Evolutionary conservation across 2,113 vertebrate species (phyloP), one percentile per base, ranked within the genome.

Genomic region (Rhadina sibilatrix): DNA sequence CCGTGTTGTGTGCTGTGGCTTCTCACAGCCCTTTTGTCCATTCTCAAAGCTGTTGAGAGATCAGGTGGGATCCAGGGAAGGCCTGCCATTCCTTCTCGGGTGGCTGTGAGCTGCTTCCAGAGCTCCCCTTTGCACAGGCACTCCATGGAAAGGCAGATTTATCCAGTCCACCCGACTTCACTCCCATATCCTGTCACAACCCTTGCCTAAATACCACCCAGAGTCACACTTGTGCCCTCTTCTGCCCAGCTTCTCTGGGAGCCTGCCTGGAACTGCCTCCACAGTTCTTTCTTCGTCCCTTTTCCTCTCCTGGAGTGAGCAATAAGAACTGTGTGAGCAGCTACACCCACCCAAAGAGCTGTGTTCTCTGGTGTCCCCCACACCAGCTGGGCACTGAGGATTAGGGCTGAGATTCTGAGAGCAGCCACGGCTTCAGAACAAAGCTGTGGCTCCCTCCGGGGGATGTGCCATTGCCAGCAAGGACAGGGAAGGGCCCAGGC

Each of bases 401-500:
- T 6, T 1, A 14, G 50, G 63, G 35, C 47, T 50, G 16, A 33
- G 30, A 35, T 10, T 19, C 5, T 37, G 44, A 15, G 56, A 54
- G 4, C 0, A 8, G 18, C 49, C 2, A 1, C 4, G 18, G 27
- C 46, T 47, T 33, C 54, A 16, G 38, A 16, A 2, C 20, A 12
- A 14, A 64, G 28, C 16, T 10, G 24, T 1, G 4, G 4, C 37
- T 61, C 17, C 28, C 20, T 87, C 9, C 8, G 20, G 17, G 12
- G 0, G 28, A 27, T 28, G 24, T 35, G 69, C 44, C 37, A 0
- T 1, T 15, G 46, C 18, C 13, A 5, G 9, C 42, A 24, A 49
- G 15, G 30, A 4, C 15, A 18, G 60, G 17, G 22, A 6, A 4
- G 0, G 3, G 8, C 47, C 49, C 16, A 9, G 38, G 4, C 6